Conservation (phyloP, 2,113 vertebrate genomes). For the Paradoxurus hermaphroditus region DNA sequence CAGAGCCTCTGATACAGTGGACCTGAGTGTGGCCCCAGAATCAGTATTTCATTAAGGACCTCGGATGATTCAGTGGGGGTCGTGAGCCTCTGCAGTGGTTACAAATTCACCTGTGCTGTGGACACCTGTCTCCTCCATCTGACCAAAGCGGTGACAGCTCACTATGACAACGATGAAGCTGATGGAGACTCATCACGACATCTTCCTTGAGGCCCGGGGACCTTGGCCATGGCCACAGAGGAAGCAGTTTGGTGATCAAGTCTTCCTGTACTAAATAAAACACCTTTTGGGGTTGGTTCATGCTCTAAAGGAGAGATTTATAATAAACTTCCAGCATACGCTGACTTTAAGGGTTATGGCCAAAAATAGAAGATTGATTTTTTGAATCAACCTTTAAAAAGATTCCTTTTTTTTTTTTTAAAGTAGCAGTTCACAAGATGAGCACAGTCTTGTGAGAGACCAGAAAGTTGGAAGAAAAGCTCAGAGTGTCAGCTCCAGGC, state of each 20-base stretch:
- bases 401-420: not conserved
- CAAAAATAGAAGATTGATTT: not conserved
- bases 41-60: not conserved
- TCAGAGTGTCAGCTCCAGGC: fast-evolving
- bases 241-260: no score
- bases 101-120: not conserved
- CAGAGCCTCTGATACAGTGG: fast-evolving
- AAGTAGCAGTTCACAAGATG: not conserved
- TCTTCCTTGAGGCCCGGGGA: no score
- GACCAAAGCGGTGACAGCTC: fast-evolving
- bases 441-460: not conserved
- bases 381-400: not conserved
- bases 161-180: no score
- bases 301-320: not conserved
- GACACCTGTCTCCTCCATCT: not conserved
- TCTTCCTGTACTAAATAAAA: not conserved
- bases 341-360: not conserved
- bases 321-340: not conserved
- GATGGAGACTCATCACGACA: fast-evolving
- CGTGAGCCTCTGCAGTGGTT: fast-evolving
- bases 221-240: no score
- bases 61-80: not conserved
- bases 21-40: no score
- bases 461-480: not conserved
- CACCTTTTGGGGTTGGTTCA: not conserved